A percentile compares a stretch with the other conserved stretches of the same genome.
Conservation (phyloP, 2,888 invertebrate genomes). For the Erpobdella octoculata region DNA sequence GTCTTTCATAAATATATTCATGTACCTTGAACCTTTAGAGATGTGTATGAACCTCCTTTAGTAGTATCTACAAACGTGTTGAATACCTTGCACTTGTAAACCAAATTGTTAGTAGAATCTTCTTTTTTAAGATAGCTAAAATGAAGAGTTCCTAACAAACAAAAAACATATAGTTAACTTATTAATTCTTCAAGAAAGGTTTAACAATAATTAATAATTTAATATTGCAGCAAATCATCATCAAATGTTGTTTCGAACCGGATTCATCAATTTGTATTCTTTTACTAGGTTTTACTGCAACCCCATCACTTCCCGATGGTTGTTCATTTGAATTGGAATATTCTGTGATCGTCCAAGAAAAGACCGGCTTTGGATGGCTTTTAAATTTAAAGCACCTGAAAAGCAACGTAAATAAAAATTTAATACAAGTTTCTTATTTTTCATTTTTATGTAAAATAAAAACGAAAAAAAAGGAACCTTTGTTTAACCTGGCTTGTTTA, state of each 20-base stretch:
- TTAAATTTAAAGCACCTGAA: slow-evolving; percentile 2
- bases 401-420: too few species aligned
- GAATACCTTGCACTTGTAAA: slow-evolving; percentile 35
- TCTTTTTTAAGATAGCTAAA: slow-evolving; percentile 23
- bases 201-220: not conserved
- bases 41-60: slow-evolving; percentile 34
- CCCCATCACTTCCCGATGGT: not conserved
- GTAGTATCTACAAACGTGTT: slow-evolving; percentile 32
- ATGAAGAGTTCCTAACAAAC: slow-evolving; percentile 31
- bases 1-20: too few species aligned
- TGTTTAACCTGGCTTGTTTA: too few species aligned
- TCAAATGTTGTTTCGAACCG: not conserved
- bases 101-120: slow-evolving; percentile 13
- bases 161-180: not conserved
- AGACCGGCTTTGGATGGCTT: not conserved
- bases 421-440: too few species aligned
- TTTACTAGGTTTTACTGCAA: not conserved
- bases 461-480: too few species aligned
- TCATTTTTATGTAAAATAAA: too few species aligned
- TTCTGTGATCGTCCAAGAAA: not conserved
- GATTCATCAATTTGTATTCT: not conserved
- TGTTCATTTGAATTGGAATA: too few species aligned
- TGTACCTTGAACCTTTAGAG: slow-evolving; percentile 26
- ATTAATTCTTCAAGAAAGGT: not conserved
- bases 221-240: not conserved